Evolutionary conservation across 2,888 invertebrate genomes (phyloP).

Genomic region (Cataglyphis albicans): DNA sequence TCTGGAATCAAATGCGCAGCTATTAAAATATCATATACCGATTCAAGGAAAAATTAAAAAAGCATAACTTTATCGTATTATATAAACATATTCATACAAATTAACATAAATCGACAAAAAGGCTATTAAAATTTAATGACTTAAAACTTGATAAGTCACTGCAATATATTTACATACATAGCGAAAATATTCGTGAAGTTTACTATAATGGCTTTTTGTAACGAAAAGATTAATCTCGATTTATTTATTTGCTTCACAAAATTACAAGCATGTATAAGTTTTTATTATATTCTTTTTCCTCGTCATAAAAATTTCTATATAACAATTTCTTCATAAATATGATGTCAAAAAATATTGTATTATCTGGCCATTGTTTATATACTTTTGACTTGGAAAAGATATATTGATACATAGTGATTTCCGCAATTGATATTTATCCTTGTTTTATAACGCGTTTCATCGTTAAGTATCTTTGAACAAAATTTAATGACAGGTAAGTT

Average conservation of each 20-base stretch:
- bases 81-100: background rate
- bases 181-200: background rate
- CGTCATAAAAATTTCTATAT: background rate
- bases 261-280: background rate
- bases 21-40: background rate
- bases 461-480: background rate
- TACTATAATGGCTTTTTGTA: background rate
- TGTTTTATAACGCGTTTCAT: background rate
- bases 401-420: background rate
- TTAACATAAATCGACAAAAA: background rate
- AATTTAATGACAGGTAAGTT: background rate
- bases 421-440: background rate
- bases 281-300: background rate
- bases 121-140: slow-evolving; percentile 12
- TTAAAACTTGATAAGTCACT: background rate
- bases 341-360: background rate
- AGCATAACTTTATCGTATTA: slow-evolving; percentile 18
- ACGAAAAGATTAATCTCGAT: background rate
- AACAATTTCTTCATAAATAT: background rate
- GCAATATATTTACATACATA: background rate
- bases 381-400: background rate
- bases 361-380: background rate
- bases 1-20: slow-evolving; percentile 9
- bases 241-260: background rate
- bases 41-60: background rate